phyloP scores from a whole-genome alignment of 2,888 invertebrate species.

The Aquatica leii region DNA sequence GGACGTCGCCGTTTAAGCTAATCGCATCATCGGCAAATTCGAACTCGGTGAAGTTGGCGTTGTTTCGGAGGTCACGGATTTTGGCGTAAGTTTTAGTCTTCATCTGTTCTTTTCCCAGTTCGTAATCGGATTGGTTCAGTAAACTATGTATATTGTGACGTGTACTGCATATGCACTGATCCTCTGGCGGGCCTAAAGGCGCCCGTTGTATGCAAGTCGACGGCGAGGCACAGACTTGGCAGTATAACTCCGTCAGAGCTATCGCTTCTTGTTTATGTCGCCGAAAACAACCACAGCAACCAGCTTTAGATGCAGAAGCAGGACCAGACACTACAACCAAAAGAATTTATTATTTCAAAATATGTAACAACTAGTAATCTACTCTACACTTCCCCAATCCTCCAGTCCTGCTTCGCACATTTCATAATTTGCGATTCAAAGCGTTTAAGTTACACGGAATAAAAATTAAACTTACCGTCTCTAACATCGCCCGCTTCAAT shows the following conservation, averaged over 20 bases:
- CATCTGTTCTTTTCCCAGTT: conserved; percentile 58
- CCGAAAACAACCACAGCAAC: conserved; percentile 61
- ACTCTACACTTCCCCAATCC: conserved; percentile 21
- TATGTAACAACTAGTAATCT: conserved; percentile 22
- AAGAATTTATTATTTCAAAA: conserved; percentile 40
- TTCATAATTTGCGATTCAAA: neutral
- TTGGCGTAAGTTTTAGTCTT: conserved; percentile 49
- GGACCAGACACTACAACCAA: conserved; percentile 61
- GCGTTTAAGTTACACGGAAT: neutral
- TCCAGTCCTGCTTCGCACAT: conserved; percentile 53
- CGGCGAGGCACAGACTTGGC: conserved; percentile 58
- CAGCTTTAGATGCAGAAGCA: conserved; percentile 59
- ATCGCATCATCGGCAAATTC: conserved; percentile 61
- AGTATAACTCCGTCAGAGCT: conserved; percentile 67
- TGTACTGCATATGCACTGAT: conserved; percentile 51
- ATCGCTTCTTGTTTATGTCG: conserved; percentile 58
- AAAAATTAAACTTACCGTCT: conserved; percentile 72
- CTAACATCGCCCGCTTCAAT: conserved; percentile 93
- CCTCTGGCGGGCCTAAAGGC: conserved; percentile 57
- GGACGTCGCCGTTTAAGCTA: conserved; percentile 54
- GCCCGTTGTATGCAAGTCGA: conserved; percentile 56
- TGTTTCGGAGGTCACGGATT: conserved; percentile 42
- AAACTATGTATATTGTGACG: conserved; percentile 50
- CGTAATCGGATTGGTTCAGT: conserved; percentile 62
- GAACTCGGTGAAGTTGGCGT: conserved; percentile 54